A percentile compares a stretch with the other conserved stretches of the same genome.
These are phyloP conservation scores for Opisthograptis luteolata DNA, from an alignment of 2,888 invertebrate genomes.

Conservation along the genomic window DNA sequence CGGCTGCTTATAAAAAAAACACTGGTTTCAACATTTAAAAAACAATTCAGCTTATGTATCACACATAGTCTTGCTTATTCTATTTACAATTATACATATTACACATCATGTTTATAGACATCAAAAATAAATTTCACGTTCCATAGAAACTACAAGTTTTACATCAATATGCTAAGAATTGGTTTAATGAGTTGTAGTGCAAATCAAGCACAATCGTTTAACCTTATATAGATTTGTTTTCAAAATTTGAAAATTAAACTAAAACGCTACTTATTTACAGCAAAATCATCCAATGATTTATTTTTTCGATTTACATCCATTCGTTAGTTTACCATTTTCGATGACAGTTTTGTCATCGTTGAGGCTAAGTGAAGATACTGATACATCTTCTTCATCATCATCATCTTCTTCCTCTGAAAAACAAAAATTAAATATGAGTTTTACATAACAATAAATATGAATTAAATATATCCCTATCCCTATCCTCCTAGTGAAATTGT, in stretches of 20 bases:
- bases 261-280: slow-evolving; percentile 19
- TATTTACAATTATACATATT: not conserved
- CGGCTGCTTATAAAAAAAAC: not conserved
- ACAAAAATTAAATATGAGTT: too few relatives aligned
- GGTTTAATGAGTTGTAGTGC: slow-evolving; percentile 12
- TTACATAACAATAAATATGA: too few relatives aligned
- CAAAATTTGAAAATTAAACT: slow-evolving; percentile 2
- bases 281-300: slow-evolving; percentile 3
- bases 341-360: slow-evolving; percentile 68
- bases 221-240: not conserved
- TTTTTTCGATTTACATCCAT: slow-evolving; percentile 52
- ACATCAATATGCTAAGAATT: slow-evolving; percentile 7
- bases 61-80: slow-evolving; percentile 4
- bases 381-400: slow-evolving; percentile 63
- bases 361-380: slow-evolving; percentile 68
- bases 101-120: not conserved
- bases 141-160: not conserved
- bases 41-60: not conserved
- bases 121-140: slow-evolving; percentile 2
- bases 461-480: too few relatives aligned
- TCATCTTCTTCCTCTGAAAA: slow-evolving; percentile 54
- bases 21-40: not conserved
- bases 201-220: slow-evolving; percentile 12
- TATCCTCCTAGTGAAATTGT: too few relatives aligned
- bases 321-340: slow-evolving; percentile 64